These are phyloP conservation scores for Ostrea denselamellosa DNA, from an alignment of 1,140 invertebrate species.

Conservation along the genomic window DNA sequence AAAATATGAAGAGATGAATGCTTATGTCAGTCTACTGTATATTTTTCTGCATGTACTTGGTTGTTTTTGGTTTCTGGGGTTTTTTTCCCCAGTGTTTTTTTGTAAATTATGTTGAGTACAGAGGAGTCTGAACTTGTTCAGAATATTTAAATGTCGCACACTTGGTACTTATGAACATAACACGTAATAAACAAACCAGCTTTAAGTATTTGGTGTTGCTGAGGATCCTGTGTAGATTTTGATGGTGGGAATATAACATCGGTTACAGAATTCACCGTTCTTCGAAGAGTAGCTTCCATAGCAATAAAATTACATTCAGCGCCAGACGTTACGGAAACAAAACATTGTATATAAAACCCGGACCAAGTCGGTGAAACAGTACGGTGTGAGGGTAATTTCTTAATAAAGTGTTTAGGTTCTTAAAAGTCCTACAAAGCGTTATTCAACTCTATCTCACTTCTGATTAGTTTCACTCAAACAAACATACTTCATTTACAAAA, in stretches of 20 bases:
- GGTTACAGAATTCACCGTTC: constrained; percentile 78
- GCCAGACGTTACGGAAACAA: neutral
- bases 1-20: too few relatives aligned
- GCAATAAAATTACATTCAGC: constrained; percentile 20
- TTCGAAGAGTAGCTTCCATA: constrained; percentile 73
- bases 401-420: neutral
- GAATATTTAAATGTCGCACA: neutral
- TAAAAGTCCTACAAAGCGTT: too few relatives aligned
- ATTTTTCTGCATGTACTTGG: too few relatives aligned
- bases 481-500: too few relatives aligned
- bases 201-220: constrained; percentile 70
- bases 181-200: constrained; percentile 60
- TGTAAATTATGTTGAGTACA: neutral
- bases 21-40: too few relatives aligned
- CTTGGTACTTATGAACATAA: neutral
- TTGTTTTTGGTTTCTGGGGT: too few relatives aligned
- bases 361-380: neutral
- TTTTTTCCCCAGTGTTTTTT: too few relatives aligned
- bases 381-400: neutral
- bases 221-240: constrained; percentile 67
- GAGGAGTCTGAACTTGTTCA: constrained; percentile 6
- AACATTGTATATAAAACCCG: neutral
- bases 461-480: too few relatives aligned
- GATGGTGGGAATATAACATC: constrained; percentile 80
- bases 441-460: too few relatives aligned